Evolutionary conservation across 2,888 invertebrate genomes (phyloP), one percentile per base, ranked within the genome.

Genomic region (Drosophila tripunctata): DNA sequence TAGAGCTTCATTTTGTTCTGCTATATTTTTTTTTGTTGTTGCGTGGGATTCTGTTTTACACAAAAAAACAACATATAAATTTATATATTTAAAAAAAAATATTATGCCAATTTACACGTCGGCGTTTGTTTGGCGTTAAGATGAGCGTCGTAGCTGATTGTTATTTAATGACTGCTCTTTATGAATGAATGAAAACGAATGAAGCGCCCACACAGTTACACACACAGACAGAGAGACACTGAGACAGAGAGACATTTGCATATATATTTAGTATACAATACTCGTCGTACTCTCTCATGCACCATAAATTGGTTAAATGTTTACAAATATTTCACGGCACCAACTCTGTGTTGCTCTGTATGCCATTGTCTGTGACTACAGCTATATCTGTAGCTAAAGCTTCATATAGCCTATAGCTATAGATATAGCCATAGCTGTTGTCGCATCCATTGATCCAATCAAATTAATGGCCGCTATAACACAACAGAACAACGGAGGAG

Each of bases 101-200:
- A 77, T 82, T 44, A 76, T 65, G 50, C 24, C 70, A 74, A 69
- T 75, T 79, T 71, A 75, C 85, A 83, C 79, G 85, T 83, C 85
- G 85, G 77, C 85, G 82, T 81, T 76, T 81, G 78, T 77, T 82
- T 84, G 78, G 79, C 80, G 66, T 73, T 75, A 78, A 81, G 73
- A 69, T 73, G 67, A 67, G 60, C 69, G 69, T 77, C 57, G 80
- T 56, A 52, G 71, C 83, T 85, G 86, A 84, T 84, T 84, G 83
- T 85, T 84, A 83, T 84, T 84, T 84, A 84, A 84, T 84, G 86
- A 80, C 72, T 66, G 54, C 67, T 69, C 67, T 81, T 82, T 84
- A 84, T 82, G 81, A 81, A 81, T 81, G 81, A 70, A 80, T 83
- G 83, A 68, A 80, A 66, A 60, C 67, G 74, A 61, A 68, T 30